Evolutionary conservation across 2,888 invertebrate genomes (phyloP).

Genomic region (Deroplatys truncata): DNA sequence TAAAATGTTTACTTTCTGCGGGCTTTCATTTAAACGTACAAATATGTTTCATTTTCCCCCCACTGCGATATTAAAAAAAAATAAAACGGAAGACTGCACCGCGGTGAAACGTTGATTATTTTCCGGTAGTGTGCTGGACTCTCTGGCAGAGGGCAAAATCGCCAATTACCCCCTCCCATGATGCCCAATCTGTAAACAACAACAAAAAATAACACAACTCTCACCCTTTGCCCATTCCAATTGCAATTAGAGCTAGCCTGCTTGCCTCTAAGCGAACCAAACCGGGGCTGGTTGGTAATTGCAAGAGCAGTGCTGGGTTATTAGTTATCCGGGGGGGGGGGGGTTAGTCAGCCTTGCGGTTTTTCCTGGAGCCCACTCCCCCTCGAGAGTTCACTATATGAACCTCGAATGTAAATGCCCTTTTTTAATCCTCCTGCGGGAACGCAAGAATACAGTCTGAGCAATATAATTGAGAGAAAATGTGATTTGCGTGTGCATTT

Average conservation of each 20-base stretch:
- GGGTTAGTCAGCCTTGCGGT: background rate
- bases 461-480: background rate
- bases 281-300: background rate
- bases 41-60: background rate
- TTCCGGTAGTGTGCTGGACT: background rate
- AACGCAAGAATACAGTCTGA: background rate
- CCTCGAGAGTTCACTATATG: background rate
- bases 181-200: background rate
- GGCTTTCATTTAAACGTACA: background rate
- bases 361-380: background rate
- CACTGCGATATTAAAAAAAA: background rate
- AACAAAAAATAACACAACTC: background rate
- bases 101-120: background rate
- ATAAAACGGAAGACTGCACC: background rate
- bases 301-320: background rate
- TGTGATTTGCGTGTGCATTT: background rate
- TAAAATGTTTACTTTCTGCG: background rate
- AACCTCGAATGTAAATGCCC: background rate
- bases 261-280: background rate
- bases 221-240: background rate
- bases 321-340: background rate
- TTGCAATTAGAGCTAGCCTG: background rate
- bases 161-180: slow-evolving; percentile 6
- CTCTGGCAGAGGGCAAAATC: background rate
- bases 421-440: background rate